phyloP scores from a whole-genome alignment of 2,797 vertebrate genomes.

The Poecilia picta region DNA sequence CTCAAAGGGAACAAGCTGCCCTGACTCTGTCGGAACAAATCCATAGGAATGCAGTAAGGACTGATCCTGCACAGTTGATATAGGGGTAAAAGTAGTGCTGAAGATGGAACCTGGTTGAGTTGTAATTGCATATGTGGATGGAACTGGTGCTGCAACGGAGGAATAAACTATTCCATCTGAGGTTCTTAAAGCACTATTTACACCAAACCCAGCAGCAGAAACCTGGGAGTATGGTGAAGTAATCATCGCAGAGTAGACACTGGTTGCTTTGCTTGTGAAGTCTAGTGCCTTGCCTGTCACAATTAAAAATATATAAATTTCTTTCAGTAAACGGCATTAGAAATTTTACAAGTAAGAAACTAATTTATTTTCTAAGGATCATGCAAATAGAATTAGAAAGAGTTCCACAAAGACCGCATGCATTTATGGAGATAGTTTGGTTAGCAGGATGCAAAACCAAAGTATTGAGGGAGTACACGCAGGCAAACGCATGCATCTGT shows the following conservation, averaged over 20 bases:
- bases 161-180: constrained; percentile 96
- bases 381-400: constrained; percentile 79
- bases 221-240: constrained; percentile 88
- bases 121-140: constrained; percentile 94
- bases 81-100: constrained; percentile 76
- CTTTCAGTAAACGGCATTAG: constrained; percentile 67
- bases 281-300: constrained; percentile 97
- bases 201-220: constrained; percentile 84
- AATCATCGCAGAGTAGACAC: constrained; percentile 84
- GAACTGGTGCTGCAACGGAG: constrained; percentile 90
- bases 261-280: constrained; percentile 94
- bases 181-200: constrained; percentile 89
- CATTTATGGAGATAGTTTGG: constrained; percentile 85
- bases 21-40: constrained; percentile 86
- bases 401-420: constrained; percentile 81
- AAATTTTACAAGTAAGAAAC: constrained; percentile 18
- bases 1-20: constrained; percentile 83
- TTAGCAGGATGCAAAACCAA: constrained; percentile 89
- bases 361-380: constrained; percentile 63
- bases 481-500: constrained; percentile 95
- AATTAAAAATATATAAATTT: constrained; percentile 73
- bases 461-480: constrained; percentile 91
- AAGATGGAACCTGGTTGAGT: constrained; percentile 98
- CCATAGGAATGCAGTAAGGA: constrained; percentile 86
- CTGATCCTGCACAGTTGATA: constrained; percentile 83